Evolutionary conservation across 2,888 invertebrate genomes (phyloP), one percentile per base, ranked within the genome.

Genomic region (Neoaliturus tenellus): DNA sequence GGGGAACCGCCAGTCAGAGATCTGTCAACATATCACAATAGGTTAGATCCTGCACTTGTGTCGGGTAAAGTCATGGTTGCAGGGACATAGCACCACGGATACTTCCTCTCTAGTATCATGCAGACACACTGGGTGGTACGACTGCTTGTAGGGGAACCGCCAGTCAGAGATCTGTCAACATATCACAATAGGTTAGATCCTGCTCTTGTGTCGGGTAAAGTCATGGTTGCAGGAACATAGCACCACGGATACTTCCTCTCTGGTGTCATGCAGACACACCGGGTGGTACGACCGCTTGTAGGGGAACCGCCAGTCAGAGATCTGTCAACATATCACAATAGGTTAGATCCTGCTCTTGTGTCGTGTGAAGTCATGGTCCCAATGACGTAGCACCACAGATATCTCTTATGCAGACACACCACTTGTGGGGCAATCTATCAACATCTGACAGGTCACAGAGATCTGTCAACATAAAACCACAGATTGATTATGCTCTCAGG

Each of bases 231-330:
- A 98, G 89, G 96, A 91, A 5, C 93, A 91, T 55, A 97, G 91
- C 71, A 92, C 93, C 0, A 94, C 94, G 20, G 93, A 92, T 0
- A 94, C 93, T 78, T 93, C 93, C 85, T 93, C 93, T 2, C 95
- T 92, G 0, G 93, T 93, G 0, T 94, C 95, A 89, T 97, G 97
- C 62, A 95, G 94, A 90, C 97, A 98, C 0, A 97, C 97, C 0
- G 96, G 96, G 90, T 98, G 97, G 88, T 94, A 94, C 0, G 96
- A 96, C 85, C 95, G 94, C 90, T 97, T 97, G 91, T 94, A 97
- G 0, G 97, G 97, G 89, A 97, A 97, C 89, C 96, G 94, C 95
- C 96, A 97, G 91, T 97, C 97, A 0, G 96, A 94, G 87, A 95
- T 94, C 96, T 96, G 89, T 0, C 12, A 85, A n/a, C n/a, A n/a